Evolutionary conservation across 2,797 vertebrate species (phyloP), one percentile per base, ranked within the genome.

Genomic region (Sebastes miniatus): DNA sequence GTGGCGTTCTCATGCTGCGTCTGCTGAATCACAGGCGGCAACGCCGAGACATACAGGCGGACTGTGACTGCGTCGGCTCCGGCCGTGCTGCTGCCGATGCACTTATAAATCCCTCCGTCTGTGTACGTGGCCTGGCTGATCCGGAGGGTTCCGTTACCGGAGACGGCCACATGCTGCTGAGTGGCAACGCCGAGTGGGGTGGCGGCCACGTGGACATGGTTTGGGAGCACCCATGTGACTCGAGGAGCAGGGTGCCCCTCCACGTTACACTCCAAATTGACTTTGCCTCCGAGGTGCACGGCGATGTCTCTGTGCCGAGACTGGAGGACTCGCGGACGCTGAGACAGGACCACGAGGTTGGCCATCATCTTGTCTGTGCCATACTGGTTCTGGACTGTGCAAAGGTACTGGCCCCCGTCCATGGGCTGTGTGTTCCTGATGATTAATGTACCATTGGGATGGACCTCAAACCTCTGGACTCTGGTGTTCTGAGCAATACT

Each of bases 221-320:
- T 96, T 0, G 98, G 98, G 14, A 98, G 96, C 67, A 98, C 83
- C 98, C 98, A 99, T 5, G 96, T 97, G 63, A 98, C 95, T 1
- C 86, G 95, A 3, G 97, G 96, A 0, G 9, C 76, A 1, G 97
- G 97, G 13, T 88, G 91, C 1, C 97, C 98, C 10, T 92, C 94
- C 24, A 96, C 96, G 29, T 89, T 88, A 83, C 98, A 99, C 13
- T 96, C 95, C 89, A 99, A 88, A 54, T 93, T 83, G 3, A 97
- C 80, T 2, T 88, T 90, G 27, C 95, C 95, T 3, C 97, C 97
- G 6, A 96, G 91, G 84, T 93, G 94, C 47, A 96, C 96, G 0
- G 95, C 95, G 76, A 95, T 54, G 2, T 98, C 97, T 83, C 94
- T 93, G 67, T 96, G 96, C 4, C 84, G 96, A 3, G 96, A 90